Evolutionary conservation across 2,113 vertebrate genomes (phyloP), one percentile per base, ranked within the genome.

Genomic region (Atractosteus spatula): DNA sequence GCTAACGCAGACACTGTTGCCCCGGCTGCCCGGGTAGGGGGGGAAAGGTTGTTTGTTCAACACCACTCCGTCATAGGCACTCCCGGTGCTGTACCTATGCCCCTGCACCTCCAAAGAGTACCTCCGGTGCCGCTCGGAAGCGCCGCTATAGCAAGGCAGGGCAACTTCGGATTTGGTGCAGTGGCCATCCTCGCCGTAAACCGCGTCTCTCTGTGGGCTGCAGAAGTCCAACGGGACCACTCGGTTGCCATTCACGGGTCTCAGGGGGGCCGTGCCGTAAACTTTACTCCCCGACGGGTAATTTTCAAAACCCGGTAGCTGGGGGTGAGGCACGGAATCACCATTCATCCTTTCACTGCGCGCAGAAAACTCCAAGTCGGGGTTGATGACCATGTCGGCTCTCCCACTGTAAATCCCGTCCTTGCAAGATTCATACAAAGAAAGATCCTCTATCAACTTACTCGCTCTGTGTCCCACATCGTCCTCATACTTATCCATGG

Each of bases 111-210:
- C 94, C 84, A 92, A 80, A 5, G 94, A 92, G 84, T 89, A 94
- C 41, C 94, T 83, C 80, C 91, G 74, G 82, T 91, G 89, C 78
- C 93, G 85, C 68, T 95, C 92, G 7, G 90, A 82, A 3, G 87
- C 87, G 63, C 92, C 92, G 56, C 88, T 88, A 87, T 95, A 95
- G 78, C 95, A 94, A 63, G 94, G 94, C 82, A 94, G 70, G 59
- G 93, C 93, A 84, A 95, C 93, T 72, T 95, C 94, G 45, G 94
- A 95, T 78, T 88, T 90, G 81, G 92, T 87, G 87, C 89, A 92
- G 41, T 86, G 91, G 81, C 86, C 83, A n/a, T 90, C 92, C 75
- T 93, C 94, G 0, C 76, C 76, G 64, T 89, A 86, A 17, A 62
- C 76, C 7, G 77, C 74, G 71, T 91, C 90, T 62, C 85, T 82